Evolutionary conservation across 2,113 vertebrate genomes (phyloP), one percentile per base, ranked within the genome.

Genomic region (Oreotrochilus melanogaster): DNA sequence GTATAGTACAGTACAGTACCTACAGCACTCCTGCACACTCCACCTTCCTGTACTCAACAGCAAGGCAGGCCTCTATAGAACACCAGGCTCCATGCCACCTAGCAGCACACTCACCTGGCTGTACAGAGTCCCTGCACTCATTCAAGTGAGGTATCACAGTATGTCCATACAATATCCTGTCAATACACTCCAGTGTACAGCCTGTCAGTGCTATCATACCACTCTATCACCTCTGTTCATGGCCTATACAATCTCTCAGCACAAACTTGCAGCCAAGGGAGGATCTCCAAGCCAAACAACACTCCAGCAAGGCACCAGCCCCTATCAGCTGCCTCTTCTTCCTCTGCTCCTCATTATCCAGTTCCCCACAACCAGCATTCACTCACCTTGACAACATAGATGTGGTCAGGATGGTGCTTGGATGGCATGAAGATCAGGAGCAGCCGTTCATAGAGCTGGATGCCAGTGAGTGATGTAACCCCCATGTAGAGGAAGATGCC

Each of bases 401-500:
- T 98, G 97, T 99, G 99, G 93, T 99, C 99, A 0, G 99, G 99
- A 87, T 99, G 99, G 95, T 99, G 99, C 81, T 99, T 99, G 76
- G 99, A 98, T 0, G 99, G 99, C 87, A 99, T 99, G 96, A 99
- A 98, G 98, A 99, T 99, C 10, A 99, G 99, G 11, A 99, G 98
- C 86, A 99, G 98, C 53, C 99, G 98, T 89, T 99, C 99, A 2
- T 99, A 99, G 64, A 99, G 98, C 96, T 99, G 99, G 97, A 99
- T 99, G 70, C 99, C 99, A 1, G 99, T 99, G 93, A 99, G 98
- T 0, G 99, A 99, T 0, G 99, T 99, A 93, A 99, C 98, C 18
- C 99, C 99, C 99, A 99, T 99, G 97, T 99, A 99, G 47, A 99
- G 98, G 97, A 99, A 99, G 94, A 99, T 99, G 33, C 99, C 99